Conservation (phyloP, 2,113 vertebrate species). For the Ochotona curzoniae region DNA sequence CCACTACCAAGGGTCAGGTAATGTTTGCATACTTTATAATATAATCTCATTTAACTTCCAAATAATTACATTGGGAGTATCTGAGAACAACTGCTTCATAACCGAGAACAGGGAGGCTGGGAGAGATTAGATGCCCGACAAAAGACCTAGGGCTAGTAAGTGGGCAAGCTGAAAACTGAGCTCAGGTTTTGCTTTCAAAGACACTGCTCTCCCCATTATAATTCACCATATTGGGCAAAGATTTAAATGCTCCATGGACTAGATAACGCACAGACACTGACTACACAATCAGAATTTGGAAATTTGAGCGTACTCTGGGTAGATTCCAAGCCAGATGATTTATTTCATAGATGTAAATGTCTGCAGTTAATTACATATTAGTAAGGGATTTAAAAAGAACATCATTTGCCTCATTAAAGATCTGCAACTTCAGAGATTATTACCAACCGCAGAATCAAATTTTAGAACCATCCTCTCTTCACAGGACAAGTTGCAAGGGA, state of each 20-base stretch:
- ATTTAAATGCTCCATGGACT: neutral
- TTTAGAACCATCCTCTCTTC: conserved; percentile 41
- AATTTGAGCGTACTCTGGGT: neutral
- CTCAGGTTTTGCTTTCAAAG: neutral
- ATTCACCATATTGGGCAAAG: neutral
- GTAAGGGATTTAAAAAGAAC: conserved; percentile 42
- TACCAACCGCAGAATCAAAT: conserved; percentile 11
- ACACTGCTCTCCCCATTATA: neutral
- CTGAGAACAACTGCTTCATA: neutral
- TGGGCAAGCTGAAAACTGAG: neutral
- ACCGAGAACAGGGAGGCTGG: neutral
- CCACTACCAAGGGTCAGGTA: neutral
- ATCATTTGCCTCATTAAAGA: conserved; percentile 2
- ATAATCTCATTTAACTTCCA: conserved; percentile 11
- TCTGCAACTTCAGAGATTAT: conserved; percentile 19
- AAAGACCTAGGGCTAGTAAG: neutral
- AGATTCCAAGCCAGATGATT: neutral
- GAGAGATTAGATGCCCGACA: neutral
- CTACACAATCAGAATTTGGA: neutral
- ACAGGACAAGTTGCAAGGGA: conserved; percentile 42
- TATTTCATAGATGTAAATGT: neutral
- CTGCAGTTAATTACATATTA: conserved; percentile 30
- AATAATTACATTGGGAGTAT: neutral
- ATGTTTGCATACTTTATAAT: neutral
- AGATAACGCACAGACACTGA: neutral